Base-by-base conservation (phyloP, 1,140 invertebrate genomes). In the Drosophila hydei region DNA sequence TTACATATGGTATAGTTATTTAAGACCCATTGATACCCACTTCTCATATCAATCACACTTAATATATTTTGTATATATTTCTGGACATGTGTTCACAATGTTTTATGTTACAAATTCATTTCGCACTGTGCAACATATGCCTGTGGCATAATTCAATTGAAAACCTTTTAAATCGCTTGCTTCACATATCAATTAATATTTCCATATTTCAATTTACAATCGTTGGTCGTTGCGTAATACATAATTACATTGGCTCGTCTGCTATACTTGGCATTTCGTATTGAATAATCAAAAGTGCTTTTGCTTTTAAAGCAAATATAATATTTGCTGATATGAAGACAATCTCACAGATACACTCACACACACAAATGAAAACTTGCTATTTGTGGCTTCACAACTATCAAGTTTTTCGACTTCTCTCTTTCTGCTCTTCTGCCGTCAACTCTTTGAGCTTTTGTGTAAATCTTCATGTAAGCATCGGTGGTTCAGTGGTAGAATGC, bases 401-500 rank as follows among this genome's bases (percentile, higher is more conserved):
- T 23, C 19, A 30, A 19, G 30, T 33, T 33, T 33, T 33, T 16
- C n/a, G 2, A 40, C 11, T 1, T 2, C 4, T 18, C 7, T 42
- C 16, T 42, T 27, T 14, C 5, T 23, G 0, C 38, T 27, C 38
- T 12, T 50, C 2, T 4, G 14, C 25, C 23, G 14, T 7, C 14
- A 43, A 27, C 7, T 27, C 4, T 18, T 30, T 8, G 3, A 6
- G n/a, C 8, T 55, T 25, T 14, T 5, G 52, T 3, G 1, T 42
- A 1, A 14, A 43, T 56, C 21, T 5, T 9, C 6, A 2, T 11
- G 25, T 23, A 56, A 27, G 54, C 54, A 56, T 56, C 54, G 54
- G 92, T 94, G 93, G 93, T 93, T 93, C 93, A 94, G 93, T 94
- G 93, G 93, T 94, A 93, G 93, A 93, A 94, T 96, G 94, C 95